phyloP scores from a whole-genome alignment of 2,797 vertebrate species.

The Rhinogobio ventralis region DNA sequence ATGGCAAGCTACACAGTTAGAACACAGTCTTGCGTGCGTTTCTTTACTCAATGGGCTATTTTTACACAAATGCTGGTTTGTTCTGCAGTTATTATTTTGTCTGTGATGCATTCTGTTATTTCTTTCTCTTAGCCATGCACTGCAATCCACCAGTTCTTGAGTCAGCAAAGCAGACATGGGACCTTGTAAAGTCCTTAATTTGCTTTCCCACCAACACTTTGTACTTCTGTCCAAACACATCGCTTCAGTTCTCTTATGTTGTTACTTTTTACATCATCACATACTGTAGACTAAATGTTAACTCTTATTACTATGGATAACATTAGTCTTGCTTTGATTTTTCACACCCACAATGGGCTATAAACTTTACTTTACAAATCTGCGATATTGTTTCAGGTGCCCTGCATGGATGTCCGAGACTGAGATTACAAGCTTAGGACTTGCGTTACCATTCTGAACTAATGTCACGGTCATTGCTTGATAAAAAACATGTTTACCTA shows the following conservation, averaged over 20 bases:
- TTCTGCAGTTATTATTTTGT: conserved; percentile 44
- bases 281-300: not conserved
- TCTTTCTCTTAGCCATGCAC: not conserved
- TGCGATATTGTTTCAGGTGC: conserved; percentile 11
- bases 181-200: conserved; percentile 35
- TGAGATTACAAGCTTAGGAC: conserved; percentile 4
- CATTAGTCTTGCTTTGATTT: not conserved
- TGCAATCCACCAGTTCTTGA: conserved; percentile 9
- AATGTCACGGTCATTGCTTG: conserved; percentile 67
- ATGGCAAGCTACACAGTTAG: not conserved
- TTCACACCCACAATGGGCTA: not conserved
- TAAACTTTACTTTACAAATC: not conserved
- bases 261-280: not conserved
- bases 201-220: conserved; percentile 29
- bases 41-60: conserved; percentile 14
- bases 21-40: not conserved
- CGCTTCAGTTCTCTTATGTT: not conserved
- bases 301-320: not conserved
- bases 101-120: conserved; percentile 25
- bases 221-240: conserved; percentile 18
- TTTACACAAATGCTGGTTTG: conserved; percentile 11
- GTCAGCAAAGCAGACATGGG: conserved; percentile 40
- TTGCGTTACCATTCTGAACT: conserved; percentile 56
- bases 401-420: not conserved
- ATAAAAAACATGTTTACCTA: conserved; percentile 64